These are phyloP conservation scores for Raja brachyura DNA, from an alignment of 2,113 vertebrate genomes.

Conservation along the genomic window DNA sequence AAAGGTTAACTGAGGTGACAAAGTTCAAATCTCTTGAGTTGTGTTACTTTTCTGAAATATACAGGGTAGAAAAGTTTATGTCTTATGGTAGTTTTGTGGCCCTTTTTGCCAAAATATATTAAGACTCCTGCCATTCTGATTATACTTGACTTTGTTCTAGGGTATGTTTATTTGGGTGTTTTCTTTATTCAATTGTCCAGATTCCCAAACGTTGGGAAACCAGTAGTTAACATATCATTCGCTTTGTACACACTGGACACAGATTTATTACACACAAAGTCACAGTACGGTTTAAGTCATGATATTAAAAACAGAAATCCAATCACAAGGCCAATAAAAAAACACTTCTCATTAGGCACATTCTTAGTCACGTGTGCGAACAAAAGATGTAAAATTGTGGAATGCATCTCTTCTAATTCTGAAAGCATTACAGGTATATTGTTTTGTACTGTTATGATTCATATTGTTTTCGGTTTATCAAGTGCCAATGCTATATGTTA, in stretches of 20 bases:
- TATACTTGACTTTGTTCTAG: neutral
- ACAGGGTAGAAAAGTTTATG: constrained; percentile 27
- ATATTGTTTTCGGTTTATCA: no score
- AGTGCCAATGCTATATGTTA: no score
- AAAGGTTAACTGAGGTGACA: constrained; percentile 32
- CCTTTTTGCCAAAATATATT: constrained; percentile 22
- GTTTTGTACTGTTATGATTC: no score
- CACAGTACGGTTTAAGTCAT: neutral
- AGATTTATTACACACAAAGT: neutral
- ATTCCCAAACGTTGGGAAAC: constrained; percentile 18
- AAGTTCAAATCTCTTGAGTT: constrained; percentile 26
- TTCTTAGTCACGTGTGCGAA: no score
- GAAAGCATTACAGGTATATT: no score
- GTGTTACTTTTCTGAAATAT: constrained; percentile 28
- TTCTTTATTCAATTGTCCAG: constrained; percentile 4
- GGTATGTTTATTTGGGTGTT: constrained; percentile 32
- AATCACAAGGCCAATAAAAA: neutral
- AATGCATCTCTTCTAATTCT: no score
- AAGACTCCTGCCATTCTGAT: constrained; percentile 6
- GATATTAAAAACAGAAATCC: neutral
- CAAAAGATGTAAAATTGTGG: no score
- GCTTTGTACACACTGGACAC: neutral
- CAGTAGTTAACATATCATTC: constrained; percentile 31
- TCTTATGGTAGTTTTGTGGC: constrained; percentile 10
- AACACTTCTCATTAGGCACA: neutral